Percentiles rank a stretch among this genome's conserved stretches.
phyloP scores from a whole-genome alignment of 2,888 invertebrate genomes.

The Oeneis ivallda region DNA sequence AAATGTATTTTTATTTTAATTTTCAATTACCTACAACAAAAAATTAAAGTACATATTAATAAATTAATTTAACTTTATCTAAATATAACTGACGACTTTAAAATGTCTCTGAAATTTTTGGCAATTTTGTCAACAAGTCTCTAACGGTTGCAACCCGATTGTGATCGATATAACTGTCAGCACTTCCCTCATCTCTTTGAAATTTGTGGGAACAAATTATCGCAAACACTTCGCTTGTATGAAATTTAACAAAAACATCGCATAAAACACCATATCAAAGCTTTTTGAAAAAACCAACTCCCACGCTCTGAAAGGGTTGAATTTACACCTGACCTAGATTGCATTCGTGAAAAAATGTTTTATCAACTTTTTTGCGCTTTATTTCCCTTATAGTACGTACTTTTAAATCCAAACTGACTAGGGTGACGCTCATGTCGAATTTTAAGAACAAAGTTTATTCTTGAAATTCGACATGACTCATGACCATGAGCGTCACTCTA shows the following conservation, averaged over 20 bases:
- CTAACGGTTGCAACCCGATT: slow-evolving; percentile 63
- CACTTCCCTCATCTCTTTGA: slow-evolving; percentile 66
- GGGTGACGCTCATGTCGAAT: slow-evolving; percentile 19
- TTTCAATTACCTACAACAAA: too few species aligned
- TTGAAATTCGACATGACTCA: too few species aligned
- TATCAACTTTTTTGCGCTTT: slow-evolving; percentile 73
- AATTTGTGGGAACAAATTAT: slow-evolving; percentile 81
- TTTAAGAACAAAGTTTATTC: too few species aligned
- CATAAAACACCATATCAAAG: slow-evolving; percentile 59
- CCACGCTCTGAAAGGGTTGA: slow-evolving; percentile 80
- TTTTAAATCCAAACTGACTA: slow-evolving; percentile 35
- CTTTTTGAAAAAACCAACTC: slow-evolving; percentile 63
- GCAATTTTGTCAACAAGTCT: slow-evolving; percentile 25
- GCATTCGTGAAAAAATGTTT: slow-evolving; percentile 62
- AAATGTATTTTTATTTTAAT: too few species aligned
- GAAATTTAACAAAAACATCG: slow-evolving; percentile 64
- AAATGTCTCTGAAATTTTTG: neutral
- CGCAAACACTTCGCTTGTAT: slow-evolving; percentile 71
- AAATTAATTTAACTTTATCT: too few species aligned
- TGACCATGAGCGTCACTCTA: too few species aligned
- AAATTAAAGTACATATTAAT: too few species aligned
- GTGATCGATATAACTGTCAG: slow-evolving; percentile 69
- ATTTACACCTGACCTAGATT: slow-evolving; percentile 81
- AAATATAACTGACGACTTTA: neutral
- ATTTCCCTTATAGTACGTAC: slow-evolving; percentile 53